Conservation (phyloP, 2,113 vertebrate species). For the Nestor notabilis region DNA sequence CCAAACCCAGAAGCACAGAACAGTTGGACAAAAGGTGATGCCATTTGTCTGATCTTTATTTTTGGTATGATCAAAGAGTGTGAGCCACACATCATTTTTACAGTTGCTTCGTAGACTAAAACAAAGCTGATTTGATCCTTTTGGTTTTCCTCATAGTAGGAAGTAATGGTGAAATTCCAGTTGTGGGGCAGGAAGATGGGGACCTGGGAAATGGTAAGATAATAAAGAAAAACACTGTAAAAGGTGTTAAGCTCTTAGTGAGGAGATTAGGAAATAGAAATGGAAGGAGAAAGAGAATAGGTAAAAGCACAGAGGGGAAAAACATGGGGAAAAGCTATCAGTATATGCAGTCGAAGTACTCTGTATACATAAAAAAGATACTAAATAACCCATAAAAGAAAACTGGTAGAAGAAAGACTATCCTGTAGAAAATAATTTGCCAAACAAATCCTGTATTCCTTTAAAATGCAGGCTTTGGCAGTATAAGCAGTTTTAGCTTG, state of each 20-base stretch:
- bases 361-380: not conserved
- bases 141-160: not conserved
- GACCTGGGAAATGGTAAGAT: not conserved
- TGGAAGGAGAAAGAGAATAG: not conserved
- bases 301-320: not conserved
- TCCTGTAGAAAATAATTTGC: not conserved
- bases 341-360: not conserved
- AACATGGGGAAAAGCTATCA: not conserved
- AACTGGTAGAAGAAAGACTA: not conserved
- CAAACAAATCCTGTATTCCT: not conserved
- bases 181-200: not conserved
- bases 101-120: not conserved
- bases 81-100: not conserved
- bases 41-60: not conserved
- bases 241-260: not conserved
- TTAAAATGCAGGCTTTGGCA: not conserved
- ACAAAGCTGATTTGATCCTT: not conserved
- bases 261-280: not conserved
- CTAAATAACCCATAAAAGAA: not conserved
- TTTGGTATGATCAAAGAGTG: not conserved
- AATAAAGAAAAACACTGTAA: not conserved
- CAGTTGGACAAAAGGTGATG: not conserved
- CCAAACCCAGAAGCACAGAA: not conserved
- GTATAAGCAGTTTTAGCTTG: not conserved
- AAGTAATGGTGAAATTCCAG: not conserved